Percentiles rank a stretch among this genome's conserved stretches.
phyloP scores from a whole-genome alignment of 1,140 invertebrate genomes.

The Drosophila littoralis region DNA sequence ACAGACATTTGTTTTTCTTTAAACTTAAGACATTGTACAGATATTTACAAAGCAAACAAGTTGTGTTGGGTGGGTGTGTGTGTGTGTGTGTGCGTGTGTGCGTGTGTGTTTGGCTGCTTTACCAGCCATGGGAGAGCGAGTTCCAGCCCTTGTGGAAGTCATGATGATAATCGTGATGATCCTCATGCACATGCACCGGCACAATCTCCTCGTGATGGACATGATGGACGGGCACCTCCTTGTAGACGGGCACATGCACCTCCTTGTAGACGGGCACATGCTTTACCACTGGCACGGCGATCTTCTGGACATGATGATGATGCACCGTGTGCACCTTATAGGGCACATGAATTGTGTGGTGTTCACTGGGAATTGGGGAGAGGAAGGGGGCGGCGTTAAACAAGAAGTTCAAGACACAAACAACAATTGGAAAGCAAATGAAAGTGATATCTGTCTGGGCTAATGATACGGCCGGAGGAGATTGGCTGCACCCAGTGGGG shows the following conservation, averaged over 20 bases:
- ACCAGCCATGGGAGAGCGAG: constrained; percentile 68
- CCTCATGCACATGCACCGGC: constrained; percentile 73
- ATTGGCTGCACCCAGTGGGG: not conserved
- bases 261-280: constrained; percentile 77
- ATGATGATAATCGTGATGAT: constrained; percentile 72
- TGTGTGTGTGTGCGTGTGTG: no score
- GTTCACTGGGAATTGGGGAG: constrained; percentile 85
- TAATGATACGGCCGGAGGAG: not conserved
- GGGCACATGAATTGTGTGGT: constrained; percentile 87
- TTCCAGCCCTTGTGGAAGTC: constrained; percentile 75
- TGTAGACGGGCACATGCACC: constrained; percentile 70
- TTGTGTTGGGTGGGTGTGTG: not conserved
- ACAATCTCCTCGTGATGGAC: constrained; percentile 71
- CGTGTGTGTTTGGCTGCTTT: constrained; percentile 5
- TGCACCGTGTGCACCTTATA: constrained; percentile 88
- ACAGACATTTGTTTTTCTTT: constrained; percentile 56
- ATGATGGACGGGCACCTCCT: constrained; percentile 74
- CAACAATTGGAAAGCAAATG: constrained; percentile 37
- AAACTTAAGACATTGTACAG: constrained; percentile 57
- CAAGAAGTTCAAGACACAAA: not conserved
- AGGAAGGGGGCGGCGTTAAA: not conserved
- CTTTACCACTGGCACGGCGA: constrained; percentile 83
- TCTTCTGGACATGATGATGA: constrained; percentile 87
- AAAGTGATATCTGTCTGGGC: constrained; percentile 54
- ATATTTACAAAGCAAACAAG: constrained; percentile 65